Evolutionary conservation across 2,888 invertebrate species (phyloP).

Genomic region (Sesia apiformis): DNA sequence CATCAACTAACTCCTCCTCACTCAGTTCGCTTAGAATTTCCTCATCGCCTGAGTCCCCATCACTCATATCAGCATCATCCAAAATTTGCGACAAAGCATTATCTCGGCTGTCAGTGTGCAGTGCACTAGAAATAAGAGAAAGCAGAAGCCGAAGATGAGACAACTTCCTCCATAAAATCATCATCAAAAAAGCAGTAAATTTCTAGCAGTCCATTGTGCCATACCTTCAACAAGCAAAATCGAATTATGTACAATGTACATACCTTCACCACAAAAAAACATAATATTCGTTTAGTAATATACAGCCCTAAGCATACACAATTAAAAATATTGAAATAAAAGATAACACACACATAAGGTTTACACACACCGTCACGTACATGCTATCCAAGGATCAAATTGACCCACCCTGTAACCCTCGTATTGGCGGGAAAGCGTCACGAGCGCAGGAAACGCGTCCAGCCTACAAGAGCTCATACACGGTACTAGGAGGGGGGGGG

Average conservation of each 20-base stretch:
- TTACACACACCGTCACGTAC: neutral
- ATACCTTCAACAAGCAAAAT: constrained; percentile 4
- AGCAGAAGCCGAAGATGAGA: no score
- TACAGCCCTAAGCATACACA: neutral
- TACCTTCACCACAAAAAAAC: neutral
- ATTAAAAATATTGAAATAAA: neutral
- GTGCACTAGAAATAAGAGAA: neutral
- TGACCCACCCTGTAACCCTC: neutral
- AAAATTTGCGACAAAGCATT: neutral
- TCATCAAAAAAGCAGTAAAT: neutral
- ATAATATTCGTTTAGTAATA: neutral
- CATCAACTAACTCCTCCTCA: neutral
- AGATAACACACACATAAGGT: neutral
- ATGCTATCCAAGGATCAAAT: neutral
- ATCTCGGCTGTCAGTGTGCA: neutral
- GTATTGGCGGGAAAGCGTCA: neutral
- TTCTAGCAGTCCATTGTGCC: neutral
- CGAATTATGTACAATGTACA: neutral
- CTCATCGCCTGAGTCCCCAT: neutral
- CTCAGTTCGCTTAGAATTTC: neutral
- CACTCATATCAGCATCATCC: neutral
- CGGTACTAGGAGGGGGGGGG: no score
- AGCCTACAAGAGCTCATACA: neutral
- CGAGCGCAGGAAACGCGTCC: neutral
- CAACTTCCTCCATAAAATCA: neutral